A percentile compares a stretch with the other conserved stretches of the same genome.
These are phyloP conservation scores for Mus minutoides DNA, from an alignment of 2,797 vertebrate species.

Conservation along the genomic window DNA sequence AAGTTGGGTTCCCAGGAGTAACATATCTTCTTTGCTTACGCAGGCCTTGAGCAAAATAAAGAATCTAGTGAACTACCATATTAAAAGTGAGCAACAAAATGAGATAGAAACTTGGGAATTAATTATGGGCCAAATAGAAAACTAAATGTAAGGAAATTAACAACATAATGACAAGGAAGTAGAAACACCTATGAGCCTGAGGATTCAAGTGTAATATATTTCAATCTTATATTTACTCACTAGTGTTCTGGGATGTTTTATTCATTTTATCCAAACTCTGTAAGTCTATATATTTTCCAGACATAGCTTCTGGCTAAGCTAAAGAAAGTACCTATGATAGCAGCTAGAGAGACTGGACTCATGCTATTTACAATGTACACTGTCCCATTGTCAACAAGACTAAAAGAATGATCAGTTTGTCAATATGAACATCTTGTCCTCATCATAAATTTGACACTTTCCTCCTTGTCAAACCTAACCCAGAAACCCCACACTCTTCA, in stretches of 20 bases:
- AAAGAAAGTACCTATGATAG: neutral
- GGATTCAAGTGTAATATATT: neutral
- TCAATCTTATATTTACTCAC: neutral
- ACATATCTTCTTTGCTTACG: neutral
- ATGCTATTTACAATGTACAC: neutral
- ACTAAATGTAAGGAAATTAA: neutral
- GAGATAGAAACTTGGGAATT: neutral
- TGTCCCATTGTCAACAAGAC: neutral
- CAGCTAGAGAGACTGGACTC: neutral
- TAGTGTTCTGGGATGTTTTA: neutral
- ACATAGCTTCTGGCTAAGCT: neutral
- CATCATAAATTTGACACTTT: neutral
- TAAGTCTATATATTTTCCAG: neutral
- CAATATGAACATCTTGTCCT: neutral
- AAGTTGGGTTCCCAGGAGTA: neutral
- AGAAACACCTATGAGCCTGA: neutral
- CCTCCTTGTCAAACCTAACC: neutral
- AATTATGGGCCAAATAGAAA: neutral
- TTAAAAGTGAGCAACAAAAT: neutral
- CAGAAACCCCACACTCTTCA: neutral
- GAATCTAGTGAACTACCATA: neutral
- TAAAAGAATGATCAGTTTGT: neutral
- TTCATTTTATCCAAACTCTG: neutral
- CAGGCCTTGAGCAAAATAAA: slow-evolving; percentile 13
- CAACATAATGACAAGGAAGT: neutral